A percentile compares a stretch with the other conserved stretches of the same genome.
Conservation (phyloP, 2,888 invertebrate species). For the Drosophila robusta region DNA sequence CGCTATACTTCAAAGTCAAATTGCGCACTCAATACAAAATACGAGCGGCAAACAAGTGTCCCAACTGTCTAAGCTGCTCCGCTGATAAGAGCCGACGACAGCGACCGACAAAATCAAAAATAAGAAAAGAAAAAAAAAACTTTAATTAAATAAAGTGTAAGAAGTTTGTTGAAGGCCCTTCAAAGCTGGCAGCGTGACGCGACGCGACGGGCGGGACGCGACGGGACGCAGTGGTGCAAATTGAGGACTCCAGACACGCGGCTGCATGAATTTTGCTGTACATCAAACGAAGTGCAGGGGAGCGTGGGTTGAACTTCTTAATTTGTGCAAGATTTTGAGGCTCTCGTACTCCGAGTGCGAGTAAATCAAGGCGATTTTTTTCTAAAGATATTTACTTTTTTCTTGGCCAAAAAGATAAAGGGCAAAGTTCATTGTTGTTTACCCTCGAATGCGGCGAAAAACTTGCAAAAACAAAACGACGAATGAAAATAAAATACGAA, state of each 20-base stretch:
- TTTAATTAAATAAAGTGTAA: slow-evolving; percentile 78
- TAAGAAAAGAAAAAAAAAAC: slow-evolving; percentile 56
- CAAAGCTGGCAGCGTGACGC: slow-evolving; percentile 47
- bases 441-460: slow-evolving; percentile 20
- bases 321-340: slow-evolving; percentile 40
- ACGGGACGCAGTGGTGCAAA: slow-evolving; percentile 1
- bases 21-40: slow-evolving; percentile 61
- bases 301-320: slow-evolving; percentile 25
- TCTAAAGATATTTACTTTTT: slow-evolving; percentile 57
- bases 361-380: slow-evolving; percentile 66
- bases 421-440: slow-evolving; percentile 64
- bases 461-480: slow-evolving; percentile 31
- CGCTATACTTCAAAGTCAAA: slow-evolving; percentile 75
- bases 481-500: slow-evolving; percentile 25
- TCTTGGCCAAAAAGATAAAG: slow-evolving; percentile 40
- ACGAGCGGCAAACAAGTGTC: slow-evolving; percentile 73
- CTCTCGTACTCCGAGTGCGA: slow-evolving; percentile 30
- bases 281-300: slow-evolving; percentile 42
- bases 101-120: slow-evolving; percentile 49
- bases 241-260: slow-evolving; percentile 10
- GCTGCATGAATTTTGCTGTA: slow-evolving; percentile 43
- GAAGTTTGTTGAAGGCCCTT: slow-evolving; percentile 68
- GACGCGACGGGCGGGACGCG: too few species aligned
- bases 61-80: slow-evolving; percentile 65
- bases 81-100: slow-evolving; percentile 65